These are phyloP conservation scores for Oligia fasciuncula DNA, from an alignment of 2,888 invertebrate species.

Conservation along the genomic window DNA sequence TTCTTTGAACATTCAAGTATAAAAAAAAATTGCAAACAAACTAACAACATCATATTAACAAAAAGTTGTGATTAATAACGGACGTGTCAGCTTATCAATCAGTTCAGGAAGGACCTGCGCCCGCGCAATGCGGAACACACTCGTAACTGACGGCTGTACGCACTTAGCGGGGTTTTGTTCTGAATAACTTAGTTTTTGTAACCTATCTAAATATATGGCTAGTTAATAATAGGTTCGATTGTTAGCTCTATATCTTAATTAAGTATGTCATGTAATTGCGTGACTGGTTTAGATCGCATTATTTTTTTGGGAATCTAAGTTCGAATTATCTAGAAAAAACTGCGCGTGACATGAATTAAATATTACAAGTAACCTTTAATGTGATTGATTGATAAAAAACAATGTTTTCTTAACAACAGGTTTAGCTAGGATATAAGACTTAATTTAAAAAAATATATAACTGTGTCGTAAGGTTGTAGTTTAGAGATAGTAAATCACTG, in stretches of 20 bases:
- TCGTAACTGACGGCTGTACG: conserved; percentile 17
- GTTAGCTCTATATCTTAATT: conserved; percentile 4
- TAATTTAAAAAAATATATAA: neutral
- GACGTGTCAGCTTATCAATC: conserved; percentile 40
- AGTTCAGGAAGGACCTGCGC: conserved; percentile 51
- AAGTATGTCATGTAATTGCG: conserved; percentile 9
- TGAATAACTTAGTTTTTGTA: conserved; percentile 44
- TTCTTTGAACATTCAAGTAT: neutral
- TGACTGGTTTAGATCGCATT: conserved; percentile 31
- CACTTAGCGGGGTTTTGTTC: conserved; percentile 31
- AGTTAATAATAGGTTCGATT: conserved; percentile 24
- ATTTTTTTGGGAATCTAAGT: conserved; percentile 4
- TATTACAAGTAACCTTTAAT: conserved; percentile 22
- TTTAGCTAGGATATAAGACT: neutral
- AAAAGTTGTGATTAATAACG: conserved; percentile 21
- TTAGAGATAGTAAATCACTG: neutral
- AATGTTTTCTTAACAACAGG: neutral
- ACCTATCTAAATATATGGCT: conserved; percentile 1
- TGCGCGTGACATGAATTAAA: conserved; percentile 36
- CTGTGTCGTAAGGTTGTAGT: neutral
- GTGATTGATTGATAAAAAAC: neutral
- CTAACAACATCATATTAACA: neutral
- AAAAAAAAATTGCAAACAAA: neutral
- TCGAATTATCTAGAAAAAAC: neutral
- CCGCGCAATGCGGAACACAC: conserved; percentile 52